phyloP scores from a whole-genome alignment of 2,888 invertebrate species.

The Cantharis rufa region DNA sequence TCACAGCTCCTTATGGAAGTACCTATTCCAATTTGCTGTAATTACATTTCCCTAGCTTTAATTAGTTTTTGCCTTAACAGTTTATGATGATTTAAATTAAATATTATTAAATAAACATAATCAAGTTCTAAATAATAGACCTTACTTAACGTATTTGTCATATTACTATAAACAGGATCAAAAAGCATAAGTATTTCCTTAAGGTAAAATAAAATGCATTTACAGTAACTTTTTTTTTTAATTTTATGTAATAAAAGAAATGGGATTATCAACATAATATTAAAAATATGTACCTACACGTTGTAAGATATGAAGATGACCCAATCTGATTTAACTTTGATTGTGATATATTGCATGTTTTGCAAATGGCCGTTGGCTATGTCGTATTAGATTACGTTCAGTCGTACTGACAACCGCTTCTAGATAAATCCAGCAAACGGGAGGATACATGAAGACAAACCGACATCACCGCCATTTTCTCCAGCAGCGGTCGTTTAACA shows the following conservation, averaged over 20 bases:
- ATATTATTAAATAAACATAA: neutral
- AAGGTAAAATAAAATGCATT: no score
- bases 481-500: conserved; percentile 14
- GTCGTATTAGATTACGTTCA: conserved; percentile 44
- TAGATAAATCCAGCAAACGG: conserved; percentile 23
- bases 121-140: neutral
- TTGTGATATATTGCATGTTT: conserved; percentile 37
- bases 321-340: conserved; percentile 23
- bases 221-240: neutral
- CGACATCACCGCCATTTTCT: conserved; percentile 30
- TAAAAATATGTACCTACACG: neutral
- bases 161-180: neutral
- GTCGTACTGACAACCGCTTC: conserved; percentile 28
- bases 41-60: neutral
- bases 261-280: neutral
- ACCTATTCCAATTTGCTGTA: neutral
- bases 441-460: conserved; percentile 34
- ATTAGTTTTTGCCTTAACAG: neutral
- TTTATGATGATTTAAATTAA: neutral
- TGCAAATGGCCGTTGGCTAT: conserved; percentile 45
- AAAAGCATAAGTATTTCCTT: no score
- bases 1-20: neutral
- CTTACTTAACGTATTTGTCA: neutral
- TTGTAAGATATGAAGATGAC: conserved; percentile 7
- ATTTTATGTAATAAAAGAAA: neutral